Evolutionary conservation across 1,140 invertebrate genomes (phyloP), one percentile per base, ranked within the genome.

Genomic region (Augochlora pura): DNA sequence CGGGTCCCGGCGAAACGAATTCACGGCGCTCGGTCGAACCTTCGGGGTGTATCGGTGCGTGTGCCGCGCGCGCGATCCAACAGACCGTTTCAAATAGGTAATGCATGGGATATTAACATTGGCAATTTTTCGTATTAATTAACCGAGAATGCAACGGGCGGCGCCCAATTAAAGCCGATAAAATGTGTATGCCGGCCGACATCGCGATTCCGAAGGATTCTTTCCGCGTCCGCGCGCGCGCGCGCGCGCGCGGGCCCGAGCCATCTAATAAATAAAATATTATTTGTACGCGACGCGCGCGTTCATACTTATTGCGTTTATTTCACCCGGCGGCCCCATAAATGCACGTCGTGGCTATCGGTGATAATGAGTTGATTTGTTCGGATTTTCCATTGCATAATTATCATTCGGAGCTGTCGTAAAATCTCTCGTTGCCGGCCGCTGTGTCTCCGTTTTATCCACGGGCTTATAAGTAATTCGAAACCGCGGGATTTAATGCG

Each of bases 101-200:
- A 88, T 88, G 82, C 85, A 88, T 86, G 82, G 71, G 85, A 88
- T 87, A 86, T 88, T 88, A 87, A 86, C 87, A 86, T 83, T 75
- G 78, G 75, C 84, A 86, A 85, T 88, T 88, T 88, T 88, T 88
- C 83, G 85, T 87, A 88, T 87, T 83, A 88, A 88, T 87, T 88
- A 88, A 87, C 80, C 67, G 82, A 75, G 84, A 87, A 83, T 88
- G 83, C 82, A 46, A 81, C 79, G 1, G 83, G 77, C 73, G 76
- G 71, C 67, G 76, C 77, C 81, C 84, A 86, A 87, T 88, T 87
- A 87, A 87, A 87, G 77, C 84, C 81, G 80, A 87, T 87, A 81
- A 85, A 85, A 87, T 86, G 77, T 85, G 77, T 66, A 81, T 75
- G 81, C 77, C 42, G 69, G 42, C 32, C 67, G 57, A 73, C 68